phyloP scores from a whole-genome alignment of 2,888 invertebrate genomes.

The Eupithecia inturbata region DNA sequence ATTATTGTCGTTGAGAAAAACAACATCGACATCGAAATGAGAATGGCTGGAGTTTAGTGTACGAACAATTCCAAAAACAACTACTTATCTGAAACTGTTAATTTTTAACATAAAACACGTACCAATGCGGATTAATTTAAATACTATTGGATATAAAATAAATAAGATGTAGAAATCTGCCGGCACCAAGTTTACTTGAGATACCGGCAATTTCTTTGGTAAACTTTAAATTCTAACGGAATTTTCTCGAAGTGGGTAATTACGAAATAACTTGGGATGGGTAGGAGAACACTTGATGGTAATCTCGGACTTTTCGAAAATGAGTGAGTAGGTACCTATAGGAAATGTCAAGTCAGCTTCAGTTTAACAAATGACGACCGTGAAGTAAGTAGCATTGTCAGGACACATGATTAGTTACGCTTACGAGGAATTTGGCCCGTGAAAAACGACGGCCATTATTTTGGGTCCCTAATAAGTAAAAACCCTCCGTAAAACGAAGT shows the following conservation, averaged over 20 bases:
- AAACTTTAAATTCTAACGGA: slow-evolving; percentile 53
- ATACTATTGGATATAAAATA: not conserved
- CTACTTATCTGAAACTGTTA: not conserved
- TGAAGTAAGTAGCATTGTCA: slow-evolving; percentile 66
- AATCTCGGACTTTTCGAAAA: slow-evolving; percentile 55
- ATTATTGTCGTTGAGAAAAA: too few species aligned
- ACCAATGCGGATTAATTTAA: not conserved
- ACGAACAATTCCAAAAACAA: not conserved
- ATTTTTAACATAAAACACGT: not conserved
- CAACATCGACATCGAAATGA: too few species aligned
- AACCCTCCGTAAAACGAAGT: slow-evolving; percentile 26
- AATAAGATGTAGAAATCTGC: slow-evolving; percentile 10
- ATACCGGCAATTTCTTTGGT: slow-evolving; percentile 54
- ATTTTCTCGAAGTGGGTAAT: slow-evolving; percentile 53
- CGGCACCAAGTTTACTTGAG: slow-evolving; percentile 40
- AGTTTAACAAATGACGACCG: slow-evolving; percentile 71
- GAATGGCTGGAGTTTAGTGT: not conserved
- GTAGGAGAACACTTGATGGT: slow-evolving; percentile 54
- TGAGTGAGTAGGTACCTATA: slow-evolving; percentile 34
- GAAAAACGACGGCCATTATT: slow-evolving; percentile 53
- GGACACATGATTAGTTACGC: slow-evolving; percentile 22
- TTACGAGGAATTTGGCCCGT: slow-evolving; percentile 37
- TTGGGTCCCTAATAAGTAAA: slow-evolving; percentile 40
- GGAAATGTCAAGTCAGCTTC: slow-evolving; percentile 67
- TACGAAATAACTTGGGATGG: slow-evolving; percentile 57